Evolutionary conservation across 2,113 vertebrate species (phyloP).

Genomic region (Cebidichthys violaceus): DNA sequence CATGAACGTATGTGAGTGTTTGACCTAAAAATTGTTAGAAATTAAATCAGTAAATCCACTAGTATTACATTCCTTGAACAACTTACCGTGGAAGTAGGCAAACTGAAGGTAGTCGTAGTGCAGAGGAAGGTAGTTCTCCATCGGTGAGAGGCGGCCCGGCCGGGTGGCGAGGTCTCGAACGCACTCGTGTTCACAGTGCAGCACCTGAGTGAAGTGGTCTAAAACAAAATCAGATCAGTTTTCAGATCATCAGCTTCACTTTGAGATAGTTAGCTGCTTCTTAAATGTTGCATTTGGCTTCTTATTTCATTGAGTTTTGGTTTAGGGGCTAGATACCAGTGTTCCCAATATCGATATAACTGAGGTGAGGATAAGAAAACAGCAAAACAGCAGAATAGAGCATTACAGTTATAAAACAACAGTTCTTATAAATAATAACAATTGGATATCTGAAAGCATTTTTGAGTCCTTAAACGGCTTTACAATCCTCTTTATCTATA

Average conservation of each 20-base stretch:
- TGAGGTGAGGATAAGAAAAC: background rate
- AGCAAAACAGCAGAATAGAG: background rate
- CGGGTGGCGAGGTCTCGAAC: conserved; percentile 93
- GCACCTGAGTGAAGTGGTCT: conserved; percentile 96
- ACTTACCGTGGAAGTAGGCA: conserved; percentile 92
- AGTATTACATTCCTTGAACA: background rate
- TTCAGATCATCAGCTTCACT: background rate
- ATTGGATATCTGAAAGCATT: background rate
- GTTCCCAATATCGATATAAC: too few species aligned
- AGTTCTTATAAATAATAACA: background rate
- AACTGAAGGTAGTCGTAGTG: conserved; percentile 98
- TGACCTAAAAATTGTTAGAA: background rate
- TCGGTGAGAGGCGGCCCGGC: conserved; percentile 92
- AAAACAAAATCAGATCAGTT: conserved; percentile 43
- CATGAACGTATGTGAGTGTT: background rate
- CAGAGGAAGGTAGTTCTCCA: conserved; percentile 95
- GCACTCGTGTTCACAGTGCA: conserved; percentile 94
- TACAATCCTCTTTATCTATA: background rate
- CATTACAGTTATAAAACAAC: background rate
- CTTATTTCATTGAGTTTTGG: background rate
- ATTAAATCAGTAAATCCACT: background rate
- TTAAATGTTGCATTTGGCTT: background rate
- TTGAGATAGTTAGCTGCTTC: background rate
- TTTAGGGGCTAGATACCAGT: background rate
- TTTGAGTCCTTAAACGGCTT: background rate